phyloP scores from a whole-genome alignment of 2,113 vertebrate species.

The Prunella himalayana region DNA sequence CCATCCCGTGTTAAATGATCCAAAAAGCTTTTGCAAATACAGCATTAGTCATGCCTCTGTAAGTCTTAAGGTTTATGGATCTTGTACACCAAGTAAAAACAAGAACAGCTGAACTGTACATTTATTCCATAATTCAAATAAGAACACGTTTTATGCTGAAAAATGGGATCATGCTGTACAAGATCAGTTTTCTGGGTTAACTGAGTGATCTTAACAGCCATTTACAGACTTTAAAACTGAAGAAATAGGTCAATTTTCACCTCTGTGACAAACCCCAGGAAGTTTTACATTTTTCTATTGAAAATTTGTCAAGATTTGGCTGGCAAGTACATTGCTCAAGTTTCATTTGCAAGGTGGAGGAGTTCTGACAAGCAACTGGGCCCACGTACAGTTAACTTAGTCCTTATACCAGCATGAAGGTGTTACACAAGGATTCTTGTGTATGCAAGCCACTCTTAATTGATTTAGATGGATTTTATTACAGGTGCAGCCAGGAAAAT shows the following conservation, averaged over 20 bases:
- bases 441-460: neutral
- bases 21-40: neutral
- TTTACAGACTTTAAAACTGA: neutral
- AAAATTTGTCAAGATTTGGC: neutral
- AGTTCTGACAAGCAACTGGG: neutral
- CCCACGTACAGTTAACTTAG: neutral
- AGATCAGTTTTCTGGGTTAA: neutral
- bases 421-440: neutral
- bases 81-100: neutral
- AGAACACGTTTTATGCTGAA: neutral
- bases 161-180: neutral
- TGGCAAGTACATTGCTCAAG: neutral
- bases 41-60: neutral
- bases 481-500: neutral
- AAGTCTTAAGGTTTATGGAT: neutral
- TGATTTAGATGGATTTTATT: neutral
- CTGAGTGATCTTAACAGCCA: neutral
- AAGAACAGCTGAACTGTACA: neutral
- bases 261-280: neutral
- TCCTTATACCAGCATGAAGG: neutral
- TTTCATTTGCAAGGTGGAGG: neutral
- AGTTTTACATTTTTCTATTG: neutral
- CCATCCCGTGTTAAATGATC: neutral
- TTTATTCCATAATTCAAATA: neutral
- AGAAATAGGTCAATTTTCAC: neutral